A percentile compares a stretch with the other conserved stretches of the same genome.
Conservation (phyloP, 2,113 vertebrate genomes). For the Myanophis thanlyinensis region DNA sequence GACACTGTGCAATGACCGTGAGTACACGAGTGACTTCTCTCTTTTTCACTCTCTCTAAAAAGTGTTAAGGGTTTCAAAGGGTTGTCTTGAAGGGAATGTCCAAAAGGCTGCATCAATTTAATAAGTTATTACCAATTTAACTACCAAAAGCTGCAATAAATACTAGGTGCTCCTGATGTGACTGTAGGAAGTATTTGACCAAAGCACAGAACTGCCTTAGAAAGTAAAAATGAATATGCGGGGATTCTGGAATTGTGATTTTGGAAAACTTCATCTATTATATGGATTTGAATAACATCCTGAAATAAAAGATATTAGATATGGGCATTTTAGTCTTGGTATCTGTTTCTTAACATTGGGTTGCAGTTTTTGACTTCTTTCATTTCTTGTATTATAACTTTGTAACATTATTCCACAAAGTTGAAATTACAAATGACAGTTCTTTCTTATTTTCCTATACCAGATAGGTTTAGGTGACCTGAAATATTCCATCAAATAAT, state of each 20-base stretch:
- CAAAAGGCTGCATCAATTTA: constrained; percentile 19
- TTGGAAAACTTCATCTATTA: constrained; percentile 20
- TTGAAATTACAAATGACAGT: constrained; percentile 57
- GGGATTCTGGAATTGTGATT: constrained; percentile 12
- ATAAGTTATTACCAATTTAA: constrained; percentile 14
- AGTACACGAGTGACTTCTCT: constrained; percentile 59
- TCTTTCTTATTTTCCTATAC: constrained; percentile 48
- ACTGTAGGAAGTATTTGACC: not conserved
- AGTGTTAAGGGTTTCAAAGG: not conserved
- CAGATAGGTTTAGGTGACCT: constrained; percentile 48
- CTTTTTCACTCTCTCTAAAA: not conserved
- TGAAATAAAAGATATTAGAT: constrained; percentile 16
- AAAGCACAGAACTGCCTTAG: not conserved
- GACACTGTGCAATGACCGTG: constrained; percentile 92
- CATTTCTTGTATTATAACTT: constrained; percentile 53
- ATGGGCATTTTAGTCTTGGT: not conserved
- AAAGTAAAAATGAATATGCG: not conserved
- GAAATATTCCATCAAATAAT: constrained; percentile 49
- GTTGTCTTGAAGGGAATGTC: not conserved
- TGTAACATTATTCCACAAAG: constrained; percentile 38
- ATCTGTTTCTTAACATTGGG: not conserved
- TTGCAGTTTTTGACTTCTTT: not conserved
- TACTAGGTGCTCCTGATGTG: not conserved
- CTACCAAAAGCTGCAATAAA: not conserved
- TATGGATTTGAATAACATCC: not conserved